Evolutionary conservation across 2,888 invertebrate species (phyloP).

Genomic region (Pyrocoelia pectoralis): DNA sequence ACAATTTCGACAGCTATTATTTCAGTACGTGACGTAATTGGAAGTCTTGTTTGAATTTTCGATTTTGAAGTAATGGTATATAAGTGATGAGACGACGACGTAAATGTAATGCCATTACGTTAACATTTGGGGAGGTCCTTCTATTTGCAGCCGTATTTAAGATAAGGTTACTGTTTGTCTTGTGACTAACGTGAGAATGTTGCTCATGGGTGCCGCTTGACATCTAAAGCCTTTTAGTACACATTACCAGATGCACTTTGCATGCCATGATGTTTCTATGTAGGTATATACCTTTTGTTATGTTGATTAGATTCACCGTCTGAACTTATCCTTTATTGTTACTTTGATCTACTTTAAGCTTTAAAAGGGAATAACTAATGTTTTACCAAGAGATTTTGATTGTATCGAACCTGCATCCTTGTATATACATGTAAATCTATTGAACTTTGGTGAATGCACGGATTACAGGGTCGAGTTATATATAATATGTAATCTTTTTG

Average conservation of each 20-base stretch:
- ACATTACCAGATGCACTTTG: constrained; percentile 41
- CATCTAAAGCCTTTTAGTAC: constrained; percentile 37
- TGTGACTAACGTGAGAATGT: constrained; percentile 56
- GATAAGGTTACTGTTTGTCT: constrained; percentile 56
- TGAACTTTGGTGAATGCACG: not conserved
- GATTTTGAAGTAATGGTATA: constrained; percentile 5
- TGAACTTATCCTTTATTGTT: constrained; percentile 10
- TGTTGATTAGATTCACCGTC: constrained; percentile 34
- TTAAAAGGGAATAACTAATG: constrained; percentile 10
- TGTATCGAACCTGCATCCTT: not conserved
- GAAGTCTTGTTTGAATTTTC: constrained; percentile 4
- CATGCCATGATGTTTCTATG: constrained; percentile 27
- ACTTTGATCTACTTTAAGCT: constrained; percentile 7
- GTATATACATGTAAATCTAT: constrained; percentile 2
- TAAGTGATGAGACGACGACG: constrained; percentile 24
- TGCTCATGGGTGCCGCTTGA: constrained; percentile 34
- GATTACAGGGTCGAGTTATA: too few species aligned
- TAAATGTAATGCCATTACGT: constrained; percentile 30
- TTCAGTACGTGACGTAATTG: not conserved
- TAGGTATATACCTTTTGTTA: constrained; percentile 36
- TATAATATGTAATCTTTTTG: too few species aligned
- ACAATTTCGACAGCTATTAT: constrained; percentile 2
- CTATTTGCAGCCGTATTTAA: constrained; percentile 54
- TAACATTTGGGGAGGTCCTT: constrained; percentile 34
- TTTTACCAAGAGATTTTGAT: constrained; percentile 7